Evolutionary conservation across 2,113 vertebrate species (phyloP).

Genomic region (Rostratula benghalensis): DNA sequence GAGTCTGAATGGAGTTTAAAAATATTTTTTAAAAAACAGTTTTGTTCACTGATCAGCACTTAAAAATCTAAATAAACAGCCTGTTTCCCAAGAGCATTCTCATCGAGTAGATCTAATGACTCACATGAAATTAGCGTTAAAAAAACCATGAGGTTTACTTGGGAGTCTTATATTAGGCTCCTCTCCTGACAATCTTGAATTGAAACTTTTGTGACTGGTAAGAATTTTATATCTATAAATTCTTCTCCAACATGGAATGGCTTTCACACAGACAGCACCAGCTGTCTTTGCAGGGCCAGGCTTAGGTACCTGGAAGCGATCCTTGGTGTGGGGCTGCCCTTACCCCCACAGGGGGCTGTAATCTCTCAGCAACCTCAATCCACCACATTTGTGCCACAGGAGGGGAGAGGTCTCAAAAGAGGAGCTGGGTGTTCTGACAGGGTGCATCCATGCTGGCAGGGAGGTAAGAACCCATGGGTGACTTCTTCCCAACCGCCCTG

Average conservation of each 20-base stretch:
- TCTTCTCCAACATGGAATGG: background rate
- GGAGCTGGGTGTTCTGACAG: background rate
- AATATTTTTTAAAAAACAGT: background rate
- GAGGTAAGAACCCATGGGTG: background rate
- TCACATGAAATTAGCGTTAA: background rate
- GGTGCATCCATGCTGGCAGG: background rate
- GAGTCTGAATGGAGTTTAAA: background rate
- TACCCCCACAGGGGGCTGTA: background rate
- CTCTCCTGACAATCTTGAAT: background rate
- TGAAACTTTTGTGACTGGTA: background rate
- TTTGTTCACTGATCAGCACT: background rate
- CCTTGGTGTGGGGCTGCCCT: background rate
- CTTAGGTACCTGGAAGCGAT: rapidly evolving
- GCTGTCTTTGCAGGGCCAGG: background rate
- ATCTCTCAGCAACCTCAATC: background rate
- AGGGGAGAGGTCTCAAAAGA: background rate
- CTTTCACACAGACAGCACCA: background rate
- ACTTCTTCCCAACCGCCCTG: background rate
- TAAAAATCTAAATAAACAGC: background rate
- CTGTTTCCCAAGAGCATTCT: background rate
- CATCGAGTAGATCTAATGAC: background rate
- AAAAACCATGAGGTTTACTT: background rate
- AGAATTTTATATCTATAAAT: background rate
- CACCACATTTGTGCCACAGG: background rate
- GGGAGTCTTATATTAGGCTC: background rate